A percentile compares a stretch with the other conserved stretches of the same genome.
These are phyloP conservation scores for Avahi laniger DNA, from an alignment of 2,797 vertebrate species.

Conservation along the genomic window DNA sequence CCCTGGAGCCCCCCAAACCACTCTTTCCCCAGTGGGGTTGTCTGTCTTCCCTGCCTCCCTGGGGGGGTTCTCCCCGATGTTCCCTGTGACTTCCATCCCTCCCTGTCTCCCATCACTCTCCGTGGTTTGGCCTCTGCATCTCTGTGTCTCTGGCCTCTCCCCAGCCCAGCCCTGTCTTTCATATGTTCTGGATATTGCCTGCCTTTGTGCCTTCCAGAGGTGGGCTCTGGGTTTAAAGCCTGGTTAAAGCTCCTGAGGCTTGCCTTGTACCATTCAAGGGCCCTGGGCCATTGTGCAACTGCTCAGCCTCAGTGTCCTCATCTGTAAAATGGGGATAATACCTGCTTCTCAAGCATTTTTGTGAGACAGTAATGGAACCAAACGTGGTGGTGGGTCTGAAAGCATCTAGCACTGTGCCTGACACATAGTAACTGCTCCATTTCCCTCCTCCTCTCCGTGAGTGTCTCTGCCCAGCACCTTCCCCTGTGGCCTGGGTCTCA, in stretches of 20 bases:
- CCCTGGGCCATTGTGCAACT: no score
- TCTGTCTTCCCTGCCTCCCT: not conserved
- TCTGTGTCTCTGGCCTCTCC: not conserved
- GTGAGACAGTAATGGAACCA: not conserved
- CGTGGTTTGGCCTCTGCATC: not conserved
- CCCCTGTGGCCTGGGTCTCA: not conserved
- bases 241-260: not conserved
- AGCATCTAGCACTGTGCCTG: not conserved
- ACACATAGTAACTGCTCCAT: not conserved
- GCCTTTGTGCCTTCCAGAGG: not conserved
- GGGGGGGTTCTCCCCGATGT: not conserved
- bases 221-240: not conserved
- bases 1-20: not conserved
- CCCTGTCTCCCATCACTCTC: not conserved
- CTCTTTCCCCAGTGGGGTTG: not conserved
- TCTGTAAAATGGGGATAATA: not conserved
- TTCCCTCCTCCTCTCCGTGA: not conserved
- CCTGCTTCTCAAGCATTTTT: not conserved
- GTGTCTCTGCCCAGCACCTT: not conserved
- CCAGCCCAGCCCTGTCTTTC: not conserved
- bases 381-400: not conserved
- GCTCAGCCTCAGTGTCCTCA: not conserved
- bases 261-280: not conserved
- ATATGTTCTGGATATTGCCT: not conserved
- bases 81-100: not conserved